A percentile compares a stretch with the other conserved stretches of the same genome.
phyloP scores from a whole-genome alignment of 2,888 invertebrate genomes.

The Hanleya hanleyi region DNA sequence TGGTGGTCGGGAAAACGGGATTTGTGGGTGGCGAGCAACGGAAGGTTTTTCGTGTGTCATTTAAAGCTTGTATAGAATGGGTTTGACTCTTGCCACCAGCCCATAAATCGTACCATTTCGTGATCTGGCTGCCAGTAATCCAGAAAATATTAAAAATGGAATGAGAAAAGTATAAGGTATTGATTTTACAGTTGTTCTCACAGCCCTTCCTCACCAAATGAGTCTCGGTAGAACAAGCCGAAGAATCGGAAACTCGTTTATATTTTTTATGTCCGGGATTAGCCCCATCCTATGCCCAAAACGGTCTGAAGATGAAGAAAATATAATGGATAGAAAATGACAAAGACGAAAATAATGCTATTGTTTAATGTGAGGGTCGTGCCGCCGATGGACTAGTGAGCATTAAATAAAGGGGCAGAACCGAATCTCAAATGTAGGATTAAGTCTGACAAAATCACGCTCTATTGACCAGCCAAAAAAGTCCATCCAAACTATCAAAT shows the following conservation, averaged over 20 bases:
- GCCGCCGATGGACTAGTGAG: not conserved
- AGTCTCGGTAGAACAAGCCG: not conserved
- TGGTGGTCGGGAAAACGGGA: no score
- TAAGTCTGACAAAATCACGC: not conserved
- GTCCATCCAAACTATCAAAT: not conserved
- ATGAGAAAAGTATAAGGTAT: not conserved
- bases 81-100: not conserved
- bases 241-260: not conserved
- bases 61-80: not conserved
- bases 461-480: not conserved
- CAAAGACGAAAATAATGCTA: not conserved
- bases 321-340: not conserved
- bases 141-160: not conserved
- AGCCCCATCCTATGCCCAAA: not conserved
- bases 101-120: not conserved
- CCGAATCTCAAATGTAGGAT: not conserved
- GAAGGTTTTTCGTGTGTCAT: not conserved
- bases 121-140: not conserved
- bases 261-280: constrained; percentile 1
- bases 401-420: not conserved
- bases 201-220: not conserved
- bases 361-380: constrained; percentile 1
- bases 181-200: not conserved
- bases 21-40: not conserved
- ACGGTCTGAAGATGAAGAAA: not conserved